Evolutionary conservation across 2,888 invertebrate species (phyloP), one percentile per base, ranked within the genome.

Genomic region (Oscheius sp.): DNA sequence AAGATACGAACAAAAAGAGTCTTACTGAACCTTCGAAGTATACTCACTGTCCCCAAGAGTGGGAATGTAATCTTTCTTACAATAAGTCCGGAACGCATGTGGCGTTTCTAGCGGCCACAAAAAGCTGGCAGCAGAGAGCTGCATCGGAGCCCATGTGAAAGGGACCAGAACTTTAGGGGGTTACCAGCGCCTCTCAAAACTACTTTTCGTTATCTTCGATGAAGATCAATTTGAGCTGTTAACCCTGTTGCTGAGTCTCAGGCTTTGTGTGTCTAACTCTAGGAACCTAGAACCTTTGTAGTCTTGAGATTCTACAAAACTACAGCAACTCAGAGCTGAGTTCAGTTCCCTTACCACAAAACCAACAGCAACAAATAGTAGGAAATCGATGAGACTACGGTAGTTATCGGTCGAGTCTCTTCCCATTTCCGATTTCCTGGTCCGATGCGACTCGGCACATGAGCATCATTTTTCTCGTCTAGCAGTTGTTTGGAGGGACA

Each of bases 61-160:
- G 33, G 7, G 60, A 60, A 60, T 60, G 60, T 60, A 60, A 60
- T 60, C 13, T 42, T 48, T 63, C 50, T 63, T 63, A 63, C 63
- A 63, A 63, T 63, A 48, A 63, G 63, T 2, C 63, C 42, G 63
- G 63, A 63, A 68, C 68, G 42, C 68, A 68, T 68, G 68, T 68
- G 68, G 53, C 68, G 68, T 68, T 68, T 68, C 55, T 53, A n/a
- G 68, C 68, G 35, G 10, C 42, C 42, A 60, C 59, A 60, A 60
- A 60, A 60, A 60, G 29, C 59, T 35, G 59, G 32, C 59, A 60
- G 33, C 59, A 60, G 53, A 50, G 50, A 29, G 11, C 53, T 53
- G 3, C 29, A 11, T 53, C 53, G n/a, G 11, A 53, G 53, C n/a
- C 3, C n/a, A 53, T 53, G n/a, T 29, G 29, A 13, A 50, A 11